Evolutionary conservation across 2,888 invertebrate genomes (phyloP).

Genomic region (Operophtera brumata): DNA sequence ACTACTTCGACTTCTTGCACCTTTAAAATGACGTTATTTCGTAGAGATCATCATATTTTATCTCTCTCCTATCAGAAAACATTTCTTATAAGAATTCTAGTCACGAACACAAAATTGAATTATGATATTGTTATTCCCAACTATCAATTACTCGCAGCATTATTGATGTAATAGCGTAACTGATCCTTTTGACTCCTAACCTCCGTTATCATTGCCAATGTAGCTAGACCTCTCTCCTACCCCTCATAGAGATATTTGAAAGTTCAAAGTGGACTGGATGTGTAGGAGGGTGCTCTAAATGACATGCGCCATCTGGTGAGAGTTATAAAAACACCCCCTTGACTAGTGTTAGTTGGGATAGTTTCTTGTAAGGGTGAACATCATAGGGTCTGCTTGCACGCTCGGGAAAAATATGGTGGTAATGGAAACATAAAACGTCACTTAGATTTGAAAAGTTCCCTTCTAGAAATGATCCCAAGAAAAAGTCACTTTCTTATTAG

Average conservation of each 20-base stretch:
- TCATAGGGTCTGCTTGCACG: constrained; percentile 34
- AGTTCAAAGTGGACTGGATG: constrained; percentile 42
- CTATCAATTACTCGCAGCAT: constrained; percentile 65
- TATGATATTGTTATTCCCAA: constrained; percentile 70
- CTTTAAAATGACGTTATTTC: no score
- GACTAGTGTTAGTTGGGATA: constrained; percentile 64
- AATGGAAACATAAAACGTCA: background rate
- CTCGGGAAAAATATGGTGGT: constrained; percentile 1
- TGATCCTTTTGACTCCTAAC: constrained; percentile 75
- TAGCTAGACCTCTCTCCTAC: constrained; percentile 37
- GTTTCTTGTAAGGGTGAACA: constrained; percentile 68
- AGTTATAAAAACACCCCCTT: constrained; percentile 75
- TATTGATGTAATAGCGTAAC: constrained; percentile 70
- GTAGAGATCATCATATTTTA: background rate
- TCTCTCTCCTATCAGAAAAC: background rate
- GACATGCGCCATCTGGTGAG: constrained; percentile 74
- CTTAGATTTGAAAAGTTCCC: background rate
- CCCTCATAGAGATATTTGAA: constrained; percentile 20
- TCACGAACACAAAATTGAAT: constrained; percentile 48
- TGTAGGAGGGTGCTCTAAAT: constrained; percentile 65
- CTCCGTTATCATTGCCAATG: constrained; percentile 51
- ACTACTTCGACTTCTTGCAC: no score
- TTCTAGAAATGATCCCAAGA: background rate
- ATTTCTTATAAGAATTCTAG: constrained; percentile 26
- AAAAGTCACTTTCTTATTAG: background rate